Conservation (phyloP, 2,888 invertebrate species). For the Pherbina coryleti region DNA sequence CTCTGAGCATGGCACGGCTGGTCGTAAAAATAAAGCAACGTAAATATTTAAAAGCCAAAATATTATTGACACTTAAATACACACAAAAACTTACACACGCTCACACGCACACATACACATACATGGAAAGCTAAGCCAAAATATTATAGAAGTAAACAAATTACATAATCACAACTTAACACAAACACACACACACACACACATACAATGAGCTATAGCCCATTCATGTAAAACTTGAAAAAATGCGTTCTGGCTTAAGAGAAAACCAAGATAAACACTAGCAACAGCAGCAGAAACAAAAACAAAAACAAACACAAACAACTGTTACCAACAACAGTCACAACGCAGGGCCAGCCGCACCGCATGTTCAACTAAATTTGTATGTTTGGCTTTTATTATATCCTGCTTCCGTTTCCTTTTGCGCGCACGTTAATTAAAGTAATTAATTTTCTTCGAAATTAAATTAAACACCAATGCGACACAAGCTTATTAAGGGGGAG, state of each 20-base stretch:
- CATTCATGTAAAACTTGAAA: too few species aligned
- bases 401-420: not conserved
- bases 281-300: not conserved
- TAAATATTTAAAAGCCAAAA: too few species aligned
- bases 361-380: not conserved
- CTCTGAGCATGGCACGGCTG: too few species aligned
- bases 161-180: too few species aligned
- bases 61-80: too few species aligned
- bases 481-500: not conserved
- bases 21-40: too few species aligned
- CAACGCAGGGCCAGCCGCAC: not conserved
- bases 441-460: constrained; percentile 39
- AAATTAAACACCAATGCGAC: constrained; percentile 36
- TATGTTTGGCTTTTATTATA: not conserved
- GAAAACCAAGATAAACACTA: not conserved
- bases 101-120: too few species aligned
- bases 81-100: too few species aligned
- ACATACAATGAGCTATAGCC: too few species aligned
- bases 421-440: constrained; percentile 37
- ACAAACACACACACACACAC: not conserved
- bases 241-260: too few species aligned
- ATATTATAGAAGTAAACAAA: too few species aligned
- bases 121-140: too few species aligned
- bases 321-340: not conserved
- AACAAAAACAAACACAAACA: not conserved